Evolutionary conservation across 2,888 invertebrate genomes (phyloP).

Genomic region (Pseudoips prasinana): DNA sequence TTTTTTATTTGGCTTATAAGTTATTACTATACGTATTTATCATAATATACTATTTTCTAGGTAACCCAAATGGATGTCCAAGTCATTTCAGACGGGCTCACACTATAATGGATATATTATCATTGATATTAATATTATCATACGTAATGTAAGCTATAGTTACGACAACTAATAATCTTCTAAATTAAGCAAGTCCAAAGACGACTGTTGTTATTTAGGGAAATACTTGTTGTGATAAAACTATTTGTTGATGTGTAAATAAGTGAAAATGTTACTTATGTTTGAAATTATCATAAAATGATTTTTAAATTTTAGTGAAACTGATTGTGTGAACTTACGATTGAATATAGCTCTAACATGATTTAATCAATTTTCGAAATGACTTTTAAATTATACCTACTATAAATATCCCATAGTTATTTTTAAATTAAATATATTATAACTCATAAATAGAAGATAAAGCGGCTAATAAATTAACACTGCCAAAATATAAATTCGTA

Average conservation of each 20-base stretch:
- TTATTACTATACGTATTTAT: conserved; percentile 55
- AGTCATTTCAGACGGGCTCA: conserved; percentile 68
- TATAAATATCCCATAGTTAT: conserved; percentile 17
- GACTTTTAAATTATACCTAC: conserved; percentile 19
- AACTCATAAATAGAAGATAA: conserved; percentile 33
- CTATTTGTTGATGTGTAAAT: conserved; percentile 67
- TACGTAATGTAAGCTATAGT: conserved; percentile 40
- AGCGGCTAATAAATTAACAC: conserved; percentile 66
- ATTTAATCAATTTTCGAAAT: conserved; percentile 22
- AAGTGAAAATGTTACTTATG: conserved; percentile 50
- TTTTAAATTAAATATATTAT: conserved; percentile 23
- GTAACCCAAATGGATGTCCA: conserved; percentile 80
- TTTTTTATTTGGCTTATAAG: conserved; percentile 28
- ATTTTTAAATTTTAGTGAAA: conserved; percentile 37
- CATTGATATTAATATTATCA: conserved; percentile 53
- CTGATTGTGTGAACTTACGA: conserved; percentile 29
- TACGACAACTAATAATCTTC: conserved; percentile 38
- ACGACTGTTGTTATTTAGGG: conserved; percentile 73
- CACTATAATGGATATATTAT: conserved; percentile 63
- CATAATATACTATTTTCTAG: conserved; percentile 72
- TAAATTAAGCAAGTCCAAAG: conserved; percentile 61
- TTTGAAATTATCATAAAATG: conserved; percentile 53
- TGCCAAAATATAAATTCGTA: conserved; percentile 70
- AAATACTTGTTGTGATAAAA: conserved; percentile 73
- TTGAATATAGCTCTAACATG: conserved; percentile 22